Evolutionary conservation across 37 sponge, comb jelly and placozoan species (phyloP).

Genomic region (Chondrilla cf. caribensis): DNA sequence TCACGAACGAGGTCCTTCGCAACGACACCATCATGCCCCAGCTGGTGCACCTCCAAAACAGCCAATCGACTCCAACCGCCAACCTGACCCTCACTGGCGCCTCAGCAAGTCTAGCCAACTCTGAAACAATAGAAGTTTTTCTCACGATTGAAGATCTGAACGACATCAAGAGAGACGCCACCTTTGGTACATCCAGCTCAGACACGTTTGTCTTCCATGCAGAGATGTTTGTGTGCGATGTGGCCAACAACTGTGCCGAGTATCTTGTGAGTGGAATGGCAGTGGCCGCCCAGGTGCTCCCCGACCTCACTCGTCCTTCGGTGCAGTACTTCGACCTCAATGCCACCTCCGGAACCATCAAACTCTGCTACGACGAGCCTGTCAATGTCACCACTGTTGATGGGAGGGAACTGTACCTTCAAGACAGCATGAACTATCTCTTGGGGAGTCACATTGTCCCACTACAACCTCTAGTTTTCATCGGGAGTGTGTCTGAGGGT

Average conservation of each 20-base stretch:
- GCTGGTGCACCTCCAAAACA: constrained; percentile 38
- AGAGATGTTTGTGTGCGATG: constrained; percentile 57
- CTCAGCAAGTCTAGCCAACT: neutral
- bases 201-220: constrained; percentile 55
- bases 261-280: constrained; percentile 21
- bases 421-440: constrained; percentile 37
- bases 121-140: constrained; percentile 16
- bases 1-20: constrained; percentile 52
- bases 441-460: neutral
- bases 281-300: constrained; percentile 30
- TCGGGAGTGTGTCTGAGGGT: constrained; percentile 14
- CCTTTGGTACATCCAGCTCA: constrained; percentile 33
- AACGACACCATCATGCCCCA: constrained; percentile 36
- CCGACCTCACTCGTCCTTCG: constrained; percentile 62
- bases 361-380: constrained; percentile 68
- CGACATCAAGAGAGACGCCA: constrained; percentile 50
- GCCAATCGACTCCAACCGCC: neutral
- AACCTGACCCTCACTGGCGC: constrained; percentile 2
- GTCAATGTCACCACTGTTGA: constrained; percentile 62
- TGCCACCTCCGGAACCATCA: constrained; percentile 42
- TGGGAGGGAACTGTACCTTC: constrained; percentile 57
- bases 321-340: constrained; percentile 63
- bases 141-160: constrained; percentile 32
- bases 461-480: constrained; percentile 10
- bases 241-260: constrained; percentile 79